Conservation (phyloP, 2,113 vertebrate species). For the Macrotus californicus region DNA sequence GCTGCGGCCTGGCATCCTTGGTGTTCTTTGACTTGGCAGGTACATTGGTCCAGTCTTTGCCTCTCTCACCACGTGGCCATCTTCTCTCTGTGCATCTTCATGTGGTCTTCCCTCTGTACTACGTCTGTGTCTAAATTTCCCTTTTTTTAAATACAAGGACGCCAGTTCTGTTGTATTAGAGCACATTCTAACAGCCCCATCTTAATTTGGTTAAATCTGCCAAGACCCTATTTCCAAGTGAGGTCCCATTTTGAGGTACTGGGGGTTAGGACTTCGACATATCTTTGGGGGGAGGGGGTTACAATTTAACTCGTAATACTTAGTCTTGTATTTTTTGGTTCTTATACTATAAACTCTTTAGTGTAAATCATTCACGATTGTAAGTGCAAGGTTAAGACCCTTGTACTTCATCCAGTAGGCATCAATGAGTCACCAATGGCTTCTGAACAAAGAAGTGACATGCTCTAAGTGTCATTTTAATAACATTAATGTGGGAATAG, state of each 20-base stretch:
- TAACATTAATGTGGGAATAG: neutral
- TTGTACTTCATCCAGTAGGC: neutral
- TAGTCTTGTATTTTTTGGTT: neutral
- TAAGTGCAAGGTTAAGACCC: neutral
- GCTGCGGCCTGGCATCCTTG: too few relatives aligned
- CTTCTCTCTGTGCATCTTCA: neutral
- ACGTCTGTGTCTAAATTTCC: neutral
- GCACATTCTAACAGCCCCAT: neutral
- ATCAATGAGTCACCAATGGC: neutral
- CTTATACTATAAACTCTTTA: neutral
- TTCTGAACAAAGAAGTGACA: slow-evolving; percentile 28
- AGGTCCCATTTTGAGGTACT: neutral
- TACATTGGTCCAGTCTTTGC: fast-evolving
- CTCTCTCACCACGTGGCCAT: fast-evolving
- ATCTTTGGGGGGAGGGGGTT: neutral
- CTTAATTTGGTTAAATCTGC: neutral
- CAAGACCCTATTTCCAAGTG: neutral
- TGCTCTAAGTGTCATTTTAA: slow-evolving; percentile 16
- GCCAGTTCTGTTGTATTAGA: neutral
- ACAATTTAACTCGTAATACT: neutral
- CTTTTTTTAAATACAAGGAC: neutral
- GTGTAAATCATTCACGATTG: neutral
- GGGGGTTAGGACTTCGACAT: neutral
- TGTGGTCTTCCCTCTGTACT: neutral
- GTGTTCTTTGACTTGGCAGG: neutral